These are phyloP conservation scores for Holacanthus passer DNA, from an alignment of 2,113 vertebrate species.

Conservation along the genomic window DNA sequence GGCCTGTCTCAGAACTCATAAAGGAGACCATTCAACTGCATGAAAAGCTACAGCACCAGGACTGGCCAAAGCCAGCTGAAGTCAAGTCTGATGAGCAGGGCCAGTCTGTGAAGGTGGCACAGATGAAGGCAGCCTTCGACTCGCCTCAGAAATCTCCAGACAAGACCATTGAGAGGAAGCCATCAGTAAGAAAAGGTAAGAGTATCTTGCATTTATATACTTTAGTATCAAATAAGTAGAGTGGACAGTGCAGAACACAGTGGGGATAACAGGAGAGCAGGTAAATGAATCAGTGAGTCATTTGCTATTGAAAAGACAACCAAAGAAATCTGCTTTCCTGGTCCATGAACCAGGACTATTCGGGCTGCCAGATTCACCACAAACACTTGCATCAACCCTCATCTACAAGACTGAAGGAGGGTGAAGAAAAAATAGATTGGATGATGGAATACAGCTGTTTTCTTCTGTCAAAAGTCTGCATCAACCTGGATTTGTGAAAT, in stretches of 20 bases:
- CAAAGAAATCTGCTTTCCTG: slow-evolving; percentile 17
- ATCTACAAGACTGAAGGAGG: slow-evolving; percentile 9
- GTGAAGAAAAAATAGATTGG: background rate
- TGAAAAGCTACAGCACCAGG: slow-evolving; percentile 80
- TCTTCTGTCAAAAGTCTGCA: slow-evolving; percentile 27
- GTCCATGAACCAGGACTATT: slow-evolving; percentile 2
- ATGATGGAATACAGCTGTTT: slow-evolving; percentile 55
- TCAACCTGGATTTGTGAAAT: slow-evolving; percentile 57
- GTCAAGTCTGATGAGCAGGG: slow-evolving; percentile 75
- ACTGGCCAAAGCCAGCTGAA: slow-evolving; percentile 74
- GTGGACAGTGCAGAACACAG: background rate
- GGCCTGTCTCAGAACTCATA: slow-evolving; percentile 84
- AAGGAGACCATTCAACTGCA: slow-evolving; percentile 82
- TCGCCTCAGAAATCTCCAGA: slow-evolving; percentile 78
- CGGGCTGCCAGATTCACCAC: slow-evolving; percentile 18
- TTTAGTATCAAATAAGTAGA: background rate
- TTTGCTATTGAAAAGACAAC: slow-evolving; percentile 9
- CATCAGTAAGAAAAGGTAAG: slow-evolving; percentile 84
- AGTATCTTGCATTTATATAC: background rate
- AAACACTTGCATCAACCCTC: slow-evolving; percentile 35
- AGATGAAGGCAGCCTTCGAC: slow-evolving; percentile 86
- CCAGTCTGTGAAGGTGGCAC: slow-evolving; percentile 82
- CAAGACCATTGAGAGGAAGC: slow-evolving; percentile 77
- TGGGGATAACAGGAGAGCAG: background rate
- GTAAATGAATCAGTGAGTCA: slow-evolving; percentile 12